phyloP scores from a whole-genome alignment of 2,797 vertebrate species.

The Ctenopoma multispine region DNA sequence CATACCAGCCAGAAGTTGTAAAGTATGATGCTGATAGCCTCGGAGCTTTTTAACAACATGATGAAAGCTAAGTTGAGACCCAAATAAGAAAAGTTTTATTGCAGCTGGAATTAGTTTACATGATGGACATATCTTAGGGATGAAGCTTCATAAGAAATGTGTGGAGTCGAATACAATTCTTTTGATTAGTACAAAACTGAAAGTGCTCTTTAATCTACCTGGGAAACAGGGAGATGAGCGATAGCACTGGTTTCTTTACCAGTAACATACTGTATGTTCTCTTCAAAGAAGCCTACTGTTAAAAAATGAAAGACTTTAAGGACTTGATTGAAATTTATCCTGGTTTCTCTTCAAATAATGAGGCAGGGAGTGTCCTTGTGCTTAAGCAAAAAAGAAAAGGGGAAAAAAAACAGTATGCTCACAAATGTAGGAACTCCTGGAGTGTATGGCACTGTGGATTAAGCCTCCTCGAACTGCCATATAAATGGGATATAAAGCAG shows the following conservation, averaged over 20 bases:
- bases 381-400: constrained; percentile 3
- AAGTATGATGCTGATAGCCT: constrained; percentile 11
- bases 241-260: too few species aligned
- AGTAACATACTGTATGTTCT: too few species aligned
- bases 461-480: constrained; percentile 61
- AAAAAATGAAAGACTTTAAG: neutral
- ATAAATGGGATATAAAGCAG: constrained; percentile 67
- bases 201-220: neutral
- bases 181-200: neutral
- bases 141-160: neutral
- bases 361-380: constrained; percentile 17
- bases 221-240: neutral
- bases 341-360: constrained; percentile 20
- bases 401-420: neutral
- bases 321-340: constrained; percentile 28
- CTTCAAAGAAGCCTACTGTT: neutral
- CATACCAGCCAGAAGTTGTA: constrained; percentile 6
- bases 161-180: neutral
- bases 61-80: constrained; percentile 18
- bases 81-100: neutral
- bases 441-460: constrained; percentile 53
- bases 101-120: constrained; percentile 12
- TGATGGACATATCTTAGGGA: neutral
- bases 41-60: constrained; percentile 19
- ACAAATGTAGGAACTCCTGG: constrained; percentile 48